These are phyloP conservation scores for Chloroceryle amazona DNA, from an alignment of 2,797 vertebrate species.

Conservation along the genomic window DNA sequence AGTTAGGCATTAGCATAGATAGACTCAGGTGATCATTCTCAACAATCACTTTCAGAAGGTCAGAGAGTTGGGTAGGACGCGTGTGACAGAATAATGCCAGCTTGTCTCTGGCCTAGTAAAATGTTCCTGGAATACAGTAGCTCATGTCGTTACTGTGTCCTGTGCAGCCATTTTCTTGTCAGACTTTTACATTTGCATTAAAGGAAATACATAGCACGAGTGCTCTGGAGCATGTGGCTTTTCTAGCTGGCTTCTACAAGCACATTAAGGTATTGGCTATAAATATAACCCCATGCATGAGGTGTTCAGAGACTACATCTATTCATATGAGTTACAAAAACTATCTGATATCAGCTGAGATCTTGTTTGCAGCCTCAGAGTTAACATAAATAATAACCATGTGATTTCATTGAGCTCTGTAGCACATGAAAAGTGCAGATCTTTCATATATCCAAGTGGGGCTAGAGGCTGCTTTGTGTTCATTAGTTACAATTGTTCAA, in stretches of 20 bases:
- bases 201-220: not conserved
- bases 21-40: not conserved
- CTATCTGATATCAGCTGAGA: not conserved
- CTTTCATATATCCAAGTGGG: not conserved
- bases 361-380: not conserved
- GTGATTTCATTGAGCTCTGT: not conserved
- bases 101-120: not conserved
- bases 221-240: not conserved
- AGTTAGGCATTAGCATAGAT: not conserved
- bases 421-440: not conserved
- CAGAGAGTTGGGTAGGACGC: not conserved
- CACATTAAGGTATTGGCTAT: not conserved
- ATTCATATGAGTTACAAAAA: not conserved
- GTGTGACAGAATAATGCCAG: not conserved
- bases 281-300: not conserved
- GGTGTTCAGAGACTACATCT: not conserved
- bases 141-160: not conserved
- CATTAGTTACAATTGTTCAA: not conserved
- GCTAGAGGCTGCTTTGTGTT: not conserved
- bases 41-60: not conserved
- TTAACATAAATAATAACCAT: not conserved
- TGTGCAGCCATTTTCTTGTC: not conserved
- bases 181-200: not conserved
- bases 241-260: not conserved
- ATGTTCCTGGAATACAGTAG: not conserved